Base-by-base conservation (phyloP, 2,888 invertebrate species). In the Ligdia adustata region DNA sequence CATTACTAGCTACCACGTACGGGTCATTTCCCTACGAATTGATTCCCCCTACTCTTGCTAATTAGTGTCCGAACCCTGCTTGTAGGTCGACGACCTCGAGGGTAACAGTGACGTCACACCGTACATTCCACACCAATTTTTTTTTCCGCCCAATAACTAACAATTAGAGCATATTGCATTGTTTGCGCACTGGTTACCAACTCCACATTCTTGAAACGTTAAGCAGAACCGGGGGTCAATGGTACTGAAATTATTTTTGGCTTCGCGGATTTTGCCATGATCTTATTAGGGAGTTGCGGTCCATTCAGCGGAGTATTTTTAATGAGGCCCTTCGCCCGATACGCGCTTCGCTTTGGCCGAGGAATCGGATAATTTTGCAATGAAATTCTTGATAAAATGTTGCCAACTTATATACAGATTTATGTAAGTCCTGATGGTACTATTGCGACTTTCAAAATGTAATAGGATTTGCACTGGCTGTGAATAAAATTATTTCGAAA, bases 141-240 rank as follows among this genome's bases (percentile, higher is more conserved):
- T 76, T 78, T 75, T 72, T 71, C n/a, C 77, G 71, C 73, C 74
- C 65, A 75, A 80, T 83, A 82, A 70, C 61, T 68, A 69, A 62
- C 69, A 83, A 82, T 84, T 83, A 84, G 75, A 71, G 64, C 64
- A 65, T 58, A 63, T 71, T 69, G 68, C 58, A 69, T 67, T 81
- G 78, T 79, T 81, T 73, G 69, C 64, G 51, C 56, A 55, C 47
- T 66, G 57, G 64, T 72, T 75, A 73, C 56, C 62, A 63, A 58
- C 61, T 55, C 53, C 62, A 64, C 60, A 56, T 64, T 59, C 62
- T 61, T 62, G 57, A 65, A 63, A 69, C 59, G 60, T 67, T 64
- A 59, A 65, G 60, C 63, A 57, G 60, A 57, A 58, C 61, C 57
- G 42, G 64, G 62, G 78, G 70, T 79, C 79, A 79, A 75, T 67